Evolutionary conservation across 2,797 vertebrate species (phyloP).

Genomic region (Gobionotothen gibberifrons): DNA sequence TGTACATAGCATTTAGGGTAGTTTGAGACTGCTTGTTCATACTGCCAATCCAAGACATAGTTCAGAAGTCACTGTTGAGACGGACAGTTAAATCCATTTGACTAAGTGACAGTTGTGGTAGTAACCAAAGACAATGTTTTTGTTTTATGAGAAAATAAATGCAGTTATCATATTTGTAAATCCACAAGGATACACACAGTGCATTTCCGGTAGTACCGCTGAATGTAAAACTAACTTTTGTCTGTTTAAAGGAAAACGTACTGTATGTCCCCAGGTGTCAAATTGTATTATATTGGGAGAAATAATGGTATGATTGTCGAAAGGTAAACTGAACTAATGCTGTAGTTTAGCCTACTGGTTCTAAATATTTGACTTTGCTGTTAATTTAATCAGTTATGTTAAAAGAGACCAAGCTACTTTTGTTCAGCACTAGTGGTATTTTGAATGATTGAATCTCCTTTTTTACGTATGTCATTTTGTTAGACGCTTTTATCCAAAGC

Average conservation of each 20-base stretch:
- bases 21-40: neutral
- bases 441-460: neutral
- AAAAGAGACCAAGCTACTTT: neutral
- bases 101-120: neutral
- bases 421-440: neutral
- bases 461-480: too few relatives aligned
- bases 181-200: neutral
- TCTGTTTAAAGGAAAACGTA: too few relatives aligned
- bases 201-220: neutral
- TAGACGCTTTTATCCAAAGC: too few relatives aligned
- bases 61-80: neutral
- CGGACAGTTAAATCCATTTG: neutral
- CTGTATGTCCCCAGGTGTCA: too few relatives aligned
- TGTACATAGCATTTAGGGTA: neutral
- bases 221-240: neutral
- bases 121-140: too few relatives aligned
- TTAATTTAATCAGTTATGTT: too few relatives aligned
- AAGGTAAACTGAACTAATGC: constrained; percentile 1
- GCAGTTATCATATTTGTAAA: neutral
- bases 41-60: neutral
- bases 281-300: neutral
- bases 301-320: neutral
- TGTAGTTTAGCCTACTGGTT: neutral
- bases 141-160: neutral
- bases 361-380: constrained; percentile 3